Base-by-base conservation (phyloP, 2,113 vertebrate species). In the Platichthys flesus region DNA sequence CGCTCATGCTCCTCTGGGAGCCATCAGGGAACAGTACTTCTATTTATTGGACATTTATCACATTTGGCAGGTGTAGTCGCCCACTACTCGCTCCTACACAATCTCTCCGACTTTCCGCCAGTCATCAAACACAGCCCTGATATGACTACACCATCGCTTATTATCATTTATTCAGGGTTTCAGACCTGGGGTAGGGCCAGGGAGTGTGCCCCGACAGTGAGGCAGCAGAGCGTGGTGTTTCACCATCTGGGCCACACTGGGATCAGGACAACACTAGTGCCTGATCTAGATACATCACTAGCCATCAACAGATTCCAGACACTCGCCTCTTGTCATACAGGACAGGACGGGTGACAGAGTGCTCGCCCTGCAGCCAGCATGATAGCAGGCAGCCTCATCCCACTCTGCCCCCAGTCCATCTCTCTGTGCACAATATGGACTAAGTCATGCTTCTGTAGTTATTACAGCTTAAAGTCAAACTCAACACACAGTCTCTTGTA, bases 201-300 rank as follows among this genome's bases (percentile, higher is more conserved):
- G 77, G 78, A 85, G 88, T 26, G 79, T 71, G 66, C 45, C 71
- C 55, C 72, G 78, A 66, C 69, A 64, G 80, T 31, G 55, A 78
- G 37, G 74, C 81, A 83, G 62, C 69, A 12, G 75, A 87, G 86
- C 54, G 45, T 86, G 73, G 83, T 70, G 49, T 81, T 79, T 85
- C 67, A 88, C 87, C 87, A 90, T 89, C 89, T 86, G 87, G 83
- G 83, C 80, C 79, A 64, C 76, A 52, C 79, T 79, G 83, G 84
- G 76, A 88, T 92, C 85, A 78, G 81, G 82, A 64, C 81, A 85
- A 85, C 74, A 69, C 54, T 61, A 71, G 82, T 24, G 85, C 70
- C 90, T 85, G 87, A 88, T 91, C 88, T 75, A 83, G 89, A 90
- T 82, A 86, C 85, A 90, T 88, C 84, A 82, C 88, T 69, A 64